Percentiles rank a stretch among this genome's conserved stretches.
Conservation (phyloP, 2,797 vertebrate species). For the Hoplostethus atlanticus region DNA sequence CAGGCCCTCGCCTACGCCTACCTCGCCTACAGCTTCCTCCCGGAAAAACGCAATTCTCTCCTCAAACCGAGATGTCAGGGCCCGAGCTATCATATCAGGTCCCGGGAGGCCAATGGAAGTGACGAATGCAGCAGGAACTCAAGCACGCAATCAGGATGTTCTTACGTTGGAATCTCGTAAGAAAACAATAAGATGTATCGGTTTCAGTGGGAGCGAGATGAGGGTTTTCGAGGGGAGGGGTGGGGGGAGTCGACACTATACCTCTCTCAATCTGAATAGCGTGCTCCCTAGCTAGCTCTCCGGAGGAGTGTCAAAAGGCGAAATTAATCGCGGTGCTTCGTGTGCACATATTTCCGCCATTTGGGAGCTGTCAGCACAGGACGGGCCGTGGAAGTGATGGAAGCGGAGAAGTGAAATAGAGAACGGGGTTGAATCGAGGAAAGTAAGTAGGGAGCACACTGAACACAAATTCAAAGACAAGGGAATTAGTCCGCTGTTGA, state of each 20-base stretch:
- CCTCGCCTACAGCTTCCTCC: constrained; percentile 5
- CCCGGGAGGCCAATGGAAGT: constrained; percentile 29
- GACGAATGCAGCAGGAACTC: constrained; percentile 24
- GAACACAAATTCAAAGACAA: constrained; percentile 12
- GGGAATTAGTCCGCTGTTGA: constrained; percentile 10
- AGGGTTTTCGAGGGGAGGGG: not conserved
- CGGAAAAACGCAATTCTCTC: constrained; percentile 33
- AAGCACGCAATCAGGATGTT: constrained; percentile 21
- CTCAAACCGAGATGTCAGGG: constrained; percentile 45
- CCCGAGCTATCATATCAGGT: constrained; percentile 32
- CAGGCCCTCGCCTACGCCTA: constrained; percentile 7
- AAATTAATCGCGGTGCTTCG: constrained; percentile 40
- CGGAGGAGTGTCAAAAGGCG: constrained; percentile 24
- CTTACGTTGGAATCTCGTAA: constrained; percentile 25
- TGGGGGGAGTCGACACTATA: constrained; percentile 24
- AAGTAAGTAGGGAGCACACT: constrained; percentile 9
- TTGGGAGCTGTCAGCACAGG: constrained; percentile 42
- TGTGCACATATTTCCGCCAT: constrained; percentile 52
- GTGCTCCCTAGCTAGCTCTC: constrained; percentile 24
- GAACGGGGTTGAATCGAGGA: constrained; percentile 3
- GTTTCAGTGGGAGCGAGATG: constrained; percentile 10
- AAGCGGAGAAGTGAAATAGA: constrained; percentile 30
- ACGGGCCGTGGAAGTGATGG: constrained; percentile 32
- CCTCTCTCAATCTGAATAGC: constrained; percentile 30
- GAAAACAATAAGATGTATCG: constrained; percentile 44